Conservation (phyloP, 2,113 vertebrate species). For the Pelusios castaneus region DNA sequence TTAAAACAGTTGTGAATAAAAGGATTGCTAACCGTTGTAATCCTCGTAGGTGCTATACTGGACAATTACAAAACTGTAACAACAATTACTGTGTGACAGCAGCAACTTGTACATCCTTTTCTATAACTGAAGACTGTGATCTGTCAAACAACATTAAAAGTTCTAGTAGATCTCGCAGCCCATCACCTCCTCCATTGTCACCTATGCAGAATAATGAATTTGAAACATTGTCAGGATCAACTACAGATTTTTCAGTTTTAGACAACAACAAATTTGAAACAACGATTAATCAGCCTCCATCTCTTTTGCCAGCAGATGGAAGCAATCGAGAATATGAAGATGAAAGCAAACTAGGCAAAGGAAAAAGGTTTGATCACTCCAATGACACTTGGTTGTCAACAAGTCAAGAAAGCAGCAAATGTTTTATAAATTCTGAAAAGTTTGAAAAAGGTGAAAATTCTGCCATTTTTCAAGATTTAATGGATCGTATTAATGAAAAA, state of each 20-base stretch:
- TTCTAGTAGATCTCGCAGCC: constrained; percentile 79
- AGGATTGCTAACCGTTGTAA: constrained; percentile 75
- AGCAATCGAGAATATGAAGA: constrained; percentile 31
- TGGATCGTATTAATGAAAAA: constrained; percentile 91
- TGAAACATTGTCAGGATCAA: constrained; percentile 75
- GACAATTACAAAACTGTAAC: constrained; percentile 64
- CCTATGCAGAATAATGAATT: constrained; percentile 82
- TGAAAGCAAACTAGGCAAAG: constrained; percentile 56
- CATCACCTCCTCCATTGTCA: constrained; percentile 90
- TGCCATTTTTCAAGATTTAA: constrained; percentile 86
- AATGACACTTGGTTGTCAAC: constrained; percentile 28
- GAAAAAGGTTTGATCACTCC: constrained; percentile 32
- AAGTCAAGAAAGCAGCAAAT: constrained; percentile 43
- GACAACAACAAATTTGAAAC: constrained; percentile 75
- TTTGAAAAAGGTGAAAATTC: constrained; percentile 76
- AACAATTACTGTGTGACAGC: constrained; percentile 56
- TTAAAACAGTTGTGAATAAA: constrained; percentile 76
- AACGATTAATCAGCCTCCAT: constrained; percentile 80
- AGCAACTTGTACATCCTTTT: constrained; percentile 41
- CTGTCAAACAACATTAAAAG: constrained; percentile 62
- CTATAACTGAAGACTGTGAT: constrained; percentile 63
- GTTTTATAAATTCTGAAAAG: constrained; percentile 59
- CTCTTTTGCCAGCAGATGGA: constrained; percentile 82
- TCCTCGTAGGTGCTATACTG: constrained; percentile 74
- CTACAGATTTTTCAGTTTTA: constrained; percentile 65